phyloP scores from a whole-genome alignment of 2,888 invertebrate genomes.

The Agrilus mali region DNA sequence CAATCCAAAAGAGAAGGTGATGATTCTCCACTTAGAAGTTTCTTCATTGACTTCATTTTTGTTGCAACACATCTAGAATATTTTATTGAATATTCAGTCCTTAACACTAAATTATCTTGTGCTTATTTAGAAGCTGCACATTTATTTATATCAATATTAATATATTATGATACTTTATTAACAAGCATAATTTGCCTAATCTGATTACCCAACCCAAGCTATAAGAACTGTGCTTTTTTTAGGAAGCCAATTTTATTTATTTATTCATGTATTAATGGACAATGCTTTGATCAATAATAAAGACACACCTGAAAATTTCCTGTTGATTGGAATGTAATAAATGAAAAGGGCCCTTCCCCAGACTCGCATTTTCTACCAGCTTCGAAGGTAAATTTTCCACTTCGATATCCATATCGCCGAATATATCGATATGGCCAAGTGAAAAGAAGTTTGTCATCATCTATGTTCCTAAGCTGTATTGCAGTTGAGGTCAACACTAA shows the following conservation, averaged over 20 bases:
- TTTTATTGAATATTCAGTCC: neutral
- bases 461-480: constrained; percentile 57
- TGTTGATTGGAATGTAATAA: constrained; percentile 71
- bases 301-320: constrained; percentile 48
- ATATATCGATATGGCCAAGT: constrained; percentile 81
- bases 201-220: neutral
- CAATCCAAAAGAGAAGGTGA: constrained; percentile 44
- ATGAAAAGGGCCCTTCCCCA: constrained; percentile 71
- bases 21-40: constrained; percentile 59
- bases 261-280: neutral
- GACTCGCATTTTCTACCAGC: constrained; percentile 78
- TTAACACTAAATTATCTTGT: neutral
- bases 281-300: neutral
- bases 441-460: constrained; percentile 50
- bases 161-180: too few relatives aligned
- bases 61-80: constrained; percentile 59
- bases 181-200: neutral
- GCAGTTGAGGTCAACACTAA: constrained; percentile 63
- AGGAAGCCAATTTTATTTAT: neutral
- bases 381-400: constrained; percentile 78
- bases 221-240: neutral
- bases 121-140: neutral
- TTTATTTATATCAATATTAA: too few relatives aligned
- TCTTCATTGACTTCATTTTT: constrained; percentile 82
- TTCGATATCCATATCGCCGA: constrained; percentile 71